These are phyloP conservation scores for Zaprionus africanus DNA, from an alignment of 1,140 invertebrate genomes.

Conservation along the genomic window DNA sequence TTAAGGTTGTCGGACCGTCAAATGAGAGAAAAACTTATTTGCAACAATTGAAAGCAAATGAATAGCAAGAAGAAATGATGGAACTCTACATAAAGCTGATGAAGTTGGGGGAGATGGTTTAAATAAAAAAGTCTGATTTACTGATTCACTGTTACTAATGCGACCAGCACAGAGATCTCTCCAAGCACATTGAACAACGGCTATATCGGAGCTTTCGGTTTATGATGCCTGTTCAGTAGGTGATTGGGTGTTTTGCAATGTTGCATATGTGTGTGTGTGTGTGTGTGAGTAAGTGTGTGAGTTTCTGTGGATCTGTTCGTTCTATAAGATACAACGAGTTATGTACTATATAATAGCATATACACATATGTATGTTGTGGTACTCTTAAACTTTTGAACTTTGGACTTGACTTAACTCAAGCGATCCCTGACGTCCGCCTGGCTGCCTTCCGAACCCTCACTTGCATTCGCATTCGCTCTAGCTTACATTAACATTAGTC, in stretches of 20 bases:
- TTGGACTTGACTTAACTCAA: conserved; percentile 17
- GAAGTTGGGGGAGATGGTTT: background rate
- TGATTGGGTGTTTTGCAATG: background rate
- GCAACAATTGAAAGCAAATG: background rate
- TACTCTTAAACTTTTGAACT: conserved; percentile 61
- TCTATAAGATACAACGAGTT: conserved; percentile 68
- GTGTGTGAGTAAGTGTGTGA: conserved; percentile 15
- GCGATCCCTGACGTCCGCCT: background rate
- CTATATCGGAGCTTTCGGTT: conserved; percentile 12
- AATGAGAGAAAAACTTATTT: background rate
- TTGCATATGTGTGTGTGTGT: conserved; percentile 8
- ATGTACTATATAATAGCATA: conserved; percentile 75
- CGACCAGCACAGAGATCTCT: conserved; percentile 65
- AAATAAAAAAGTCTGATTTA: conserved; percentile 8
- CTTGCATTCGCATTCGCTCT: conserved; percentile 13
- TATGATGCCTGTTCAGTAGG: background rate
- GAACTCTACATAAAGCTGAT: background rate
- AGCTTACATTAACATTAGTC: conserved; percentile 4
- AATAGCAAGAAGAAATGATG: background rate
- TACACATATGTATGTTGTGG: conserved; percentile 60
- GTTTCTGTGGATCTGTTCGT: conserved; percentile 24
- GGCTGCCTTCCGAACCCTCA: background rate
- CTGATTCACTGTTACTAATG: conserved; percentile 32
- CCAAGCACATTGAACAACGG: conserved; percentile 26
- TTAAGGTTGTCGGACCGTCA: background rate